Evolutionary conservation across 2,797 vertebrate genomes (phyloP).

Genomic region (Crotalus adamanteus): DNA sequence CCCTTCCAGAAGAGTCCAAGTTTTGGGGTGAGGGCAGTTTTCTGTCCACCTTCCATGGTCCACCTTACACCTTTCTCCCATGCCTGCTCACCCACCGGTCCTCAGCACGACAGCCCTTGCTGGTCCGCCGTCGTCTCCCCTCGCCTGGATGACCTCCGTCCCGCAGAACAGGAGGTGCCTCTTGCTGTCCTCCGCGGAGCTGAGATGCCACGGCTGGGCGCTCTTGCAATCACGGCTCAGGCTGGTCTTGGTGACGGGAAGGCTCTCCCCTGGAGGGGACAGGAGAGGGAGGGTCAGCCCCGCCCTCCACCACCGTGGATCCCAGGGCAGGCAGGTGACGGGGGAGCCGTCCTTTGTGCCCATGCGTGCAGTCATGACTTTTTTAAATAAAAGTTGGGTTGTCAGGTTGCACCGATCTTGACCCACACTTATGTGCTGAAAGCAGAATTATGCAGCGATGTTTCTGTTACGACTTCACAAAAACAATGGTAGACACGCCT

Average conservation of each 20-base stretch:
- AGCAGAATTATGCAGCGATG: background rate
- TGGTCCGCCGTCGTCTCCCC: slow-evolving; percentile 30
- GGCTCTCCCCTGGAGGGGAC: slow-evolving; percentile 73
- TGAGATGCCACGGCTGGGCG: slow-evolving; percentile 65
- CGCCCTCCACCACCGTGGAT: fast-evolving
- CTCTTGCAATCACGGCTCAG: slow-evolving; percentile 49
- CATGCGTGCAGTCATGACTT: background rate
- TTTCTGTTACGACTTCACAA: background rate
- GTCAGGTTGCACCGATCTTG: background rate
- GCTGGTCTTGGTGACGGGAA: slow-evolving; percentile 73
- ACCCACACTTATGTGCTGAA: too few species aligned
- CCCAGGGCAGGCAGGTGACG: background rate
- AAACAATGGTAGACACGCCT: too few species aligned
- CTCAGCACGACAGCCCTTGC: slow-evolving; percentile 72
- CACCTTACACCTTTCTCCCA: too few species aligned
- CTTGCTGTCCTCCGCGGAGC: slow-evolving; percentile 68
- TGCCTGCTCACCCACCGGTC: slow-evolving; percentile 65
- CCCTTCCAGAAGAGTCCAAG: background rate
- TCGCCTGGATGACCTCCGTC: slow-evolving; percentile 76
- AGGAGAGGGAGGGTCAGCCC: background rate
- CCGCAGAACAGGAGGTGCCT: slow-evolving; percentile 76
- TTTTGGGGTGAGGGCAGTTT: background rate
- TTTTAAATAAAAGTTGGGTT: background rate
- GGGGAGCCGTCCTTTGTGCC: fast-evolving
- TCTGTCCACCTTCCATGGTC: background rate